phyloP scores from a whole-genome alignment of 2,797 vertebrate genomes.

The Cyclopterus lumpus region DNA sequence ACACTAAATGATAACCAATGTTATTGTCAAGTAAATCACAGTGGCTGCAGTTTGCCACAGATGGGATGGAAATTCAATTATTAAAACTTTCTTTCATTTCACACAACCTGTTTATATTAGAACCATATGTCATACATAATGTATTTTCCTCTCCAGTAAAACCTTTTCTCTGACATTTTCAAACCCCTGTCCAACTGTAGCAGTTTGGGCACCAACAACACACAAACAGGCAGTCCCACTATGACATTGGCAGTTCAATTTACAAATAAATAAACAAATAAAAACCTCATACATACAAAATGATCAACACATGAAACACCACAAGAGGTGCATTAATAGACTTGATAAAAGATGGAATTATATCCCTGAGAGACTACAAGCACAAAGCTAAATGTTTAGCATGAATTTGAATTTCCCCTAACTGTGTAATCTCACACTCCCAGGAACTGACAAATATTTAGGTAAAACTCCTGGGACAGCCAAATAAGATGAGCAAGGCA shows the following conservation, averaged over 20 bases:
- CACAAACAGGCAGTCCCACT: not conserved
- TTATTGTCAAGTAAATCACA: conserved; percentile 15
- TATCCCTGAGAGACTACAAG: conserved; percentile 24
- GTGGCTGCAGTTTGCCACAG: conserved; percentile 16
- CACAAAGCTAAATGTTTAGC: conserved; percentile 38
- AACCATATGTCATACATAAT: conserved; percentile 20
- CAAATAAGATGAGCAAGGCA: conserved; percentile 30
- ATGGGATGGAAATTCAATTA: conserved; percentile 16
- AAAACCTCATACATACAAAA: conserved; percentile 1
- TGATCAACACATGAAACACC: conserved; percentile 29
- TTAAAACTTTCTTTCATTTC: conserved; percentile 33
- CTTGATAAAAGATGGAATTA: conserved; percentile 20
- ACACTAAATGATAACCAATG: not conserved
- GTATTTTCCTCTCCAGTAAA: conserved; percentile 3
- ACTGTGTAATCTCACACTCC: conserved; percentile 50
- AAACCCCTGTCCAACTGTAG: not conserved
- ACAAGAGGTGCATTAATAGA: conserved; percentile 26
- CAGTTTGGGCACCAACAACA: conserved; percentile 4
- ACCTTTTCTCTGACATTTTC: conserved; percentile 3
- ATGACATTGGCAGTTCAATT: not conserved
- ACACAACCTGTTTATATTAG: conserved; percentile 26
- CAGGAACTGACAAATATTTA: conserved; percentile 43
- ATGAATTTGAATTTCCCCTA: conserved; percentile 54
- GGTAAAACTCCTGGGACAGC: conserved; percentile 31
- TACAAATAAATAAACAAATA: conserved; percentile 12